Conservation (phyloP, 92 coral and sea anemone genomes). For the Porites divaricata region DNA sequence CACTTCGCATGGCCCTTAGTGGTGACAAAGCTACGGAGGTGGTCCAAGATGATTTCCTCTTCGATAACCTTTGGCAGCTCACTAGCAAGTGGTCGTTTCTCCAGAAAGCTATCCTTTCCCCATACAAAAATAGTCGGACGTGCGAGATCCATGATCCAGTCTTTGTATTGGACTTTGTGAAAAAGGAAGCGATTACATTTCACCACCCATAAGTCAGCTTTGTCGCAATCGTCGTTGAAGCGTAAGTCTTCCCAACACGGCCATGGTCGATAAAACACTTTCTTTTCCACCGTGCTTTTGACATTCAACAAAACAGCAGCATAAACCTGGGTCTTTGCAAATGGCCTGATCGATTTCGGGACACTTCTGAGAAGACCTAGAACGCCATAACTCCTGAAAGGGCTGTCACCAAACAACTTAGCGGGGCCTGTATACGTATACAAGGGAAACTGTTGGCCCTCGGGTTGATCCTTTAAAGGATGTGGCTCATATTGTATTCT, state of each 20-base stretch:
- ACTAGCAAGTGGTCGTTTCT: constrained; percentile 20
- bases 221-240: constrained; percentile 68
- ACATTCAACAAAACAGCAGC: constrained; percentile 57
- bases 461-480: constrained; percentile 6
- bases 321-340: constrained; percentile 53
- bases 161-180: constrained; percentile 52
- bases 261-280: constrained; percentile 63
- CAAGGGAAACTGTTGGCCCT: constrained; percentile 34
- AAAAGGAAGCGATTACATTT: constrained; percentile 52
- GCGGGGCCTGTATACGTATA: constrained; percentile 64
- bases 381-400: constrained; percentile 47
- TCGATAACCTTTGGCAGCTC: constrained; percentile 25
- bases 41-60: constrained; percentile 21
- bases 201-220: constrained; percentile 57
- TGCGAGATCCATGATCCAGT: constrained; percentile 36
- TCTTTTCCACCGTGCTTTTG: constrained; percentile 43
- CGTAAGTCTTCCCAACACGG: constrained; percentile 72
- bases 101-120: constrained; percentile 16
- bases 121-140: constrained; percentile 30
- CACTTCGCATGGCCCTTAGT: constrained; percentile 15
- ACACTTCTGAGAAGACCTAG: constrained; percentile 49
- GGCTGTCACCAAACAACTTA: constrained; percentile 13
- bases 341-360: constrained; percentile 29
- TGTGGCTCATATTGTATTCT: constrained; percentile 9
- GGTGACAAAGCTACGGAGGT: constrained; percentile 2